Percentiles rank a stretch among this genome's conserved stretches.
Conservation (phyloP, 2,888 invertebrate species). For the Macroteleia sp. region DNA sequence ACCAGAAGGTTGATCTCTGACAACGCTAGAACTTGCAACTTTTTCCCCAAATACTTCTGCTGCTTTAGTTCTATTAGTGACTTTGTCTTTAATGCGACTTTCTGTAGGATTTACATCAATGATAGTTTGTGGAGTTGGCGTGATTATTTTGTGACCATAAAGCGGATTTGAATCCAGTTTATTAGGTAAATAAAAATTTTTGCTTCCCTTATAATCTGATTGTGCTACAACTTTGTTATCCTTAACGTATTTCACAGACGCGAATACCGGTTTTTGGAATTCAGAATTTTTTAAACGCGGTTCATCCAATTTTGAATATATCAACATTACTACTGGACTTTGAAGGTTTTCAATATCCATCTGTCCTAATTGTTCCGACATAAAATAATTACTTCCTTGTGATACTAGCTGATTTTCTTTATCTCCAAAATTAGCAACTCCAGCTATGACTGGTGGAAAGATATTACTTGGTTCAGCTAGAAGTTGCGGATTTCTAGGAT, state of each 20-base stretch:
- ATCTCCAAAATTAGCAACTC: background rate
- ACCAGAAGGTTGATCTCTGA: conserved; percentile 26
- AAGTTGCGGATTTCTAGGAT: conserved; percentile 27
- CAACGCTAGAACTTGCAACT: conserved; percentile 1
- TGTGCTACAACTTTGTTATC: background rate
- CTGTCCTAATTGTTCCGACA: background rate
- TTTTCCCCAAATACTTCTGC: background rate
- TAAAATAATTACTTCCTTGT: conserved; percentile 25
- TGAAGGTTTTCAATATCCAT: conserved; percentile 22
- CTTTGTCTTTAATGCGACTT: background rate
- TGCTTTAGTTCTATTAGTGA: background rate
- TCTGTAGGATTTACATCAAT: conserved; percentile 4
- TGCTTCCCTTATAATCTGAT: conserved; percentile 20
- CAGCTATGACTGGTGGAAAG: conserved; percentile 40
- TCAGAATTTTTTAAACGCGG: background rate
- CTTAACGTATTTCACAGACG: conserved; percentile 12
- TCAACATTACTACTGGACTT: conserved; percentile 45
- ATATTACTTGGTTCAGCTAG: conserved; percentile 30
- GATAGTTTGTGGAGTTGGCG: conserved; percentile 17
- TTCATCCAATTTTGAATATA: conserved; percentile 46
- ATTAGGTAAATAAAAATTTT: conserved; percentile 36
- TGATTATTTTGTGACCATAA: conserved; percentile 9
- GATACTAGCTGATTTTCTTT: background rate
- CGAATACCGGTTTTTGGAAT: background rate
- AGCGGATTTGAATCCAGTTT: background rate